A percentile compares a stretch with the other conserved stretches of the same genome.
Evolutionary conservation across 2,797 vertebrate genomes (phyloP).

Genomic region (Tangara arthus): DNA sequence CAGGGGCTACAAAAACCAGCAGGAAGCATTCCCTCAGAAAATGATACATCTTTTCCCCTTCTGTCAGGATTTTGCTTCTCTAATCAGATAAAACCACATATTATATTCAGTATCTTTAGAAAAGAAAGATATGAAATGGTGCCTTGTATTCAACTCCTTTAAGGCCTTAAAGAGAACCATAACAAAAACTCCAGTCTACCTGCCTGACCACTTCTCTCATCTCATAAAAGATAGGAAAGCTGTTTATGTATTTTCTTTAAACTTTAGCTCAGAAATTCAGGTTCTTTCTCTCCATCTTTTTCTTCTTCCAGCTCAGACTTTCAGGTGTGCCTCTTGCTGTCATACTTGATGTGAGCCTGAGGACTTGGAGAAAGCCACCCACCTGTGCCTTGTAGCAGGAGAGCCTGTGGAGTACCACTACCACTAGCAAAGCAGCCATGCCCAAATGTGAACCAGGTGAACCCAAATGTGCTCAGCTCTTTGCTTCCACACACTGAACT

Average conservation of each 20-base stretch:
- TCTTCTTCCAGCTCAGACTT: neutral
- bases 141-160: conserved; percentile 3
- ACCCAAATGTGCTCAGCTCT: neutral
- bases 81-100: conserved; percentile 1
- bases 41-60: neutral
- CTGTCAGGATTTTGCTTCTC: conserved; percentile 16
- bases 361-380: neutral
- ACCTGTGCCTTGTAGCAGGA: neutral
- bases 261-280: neutral
- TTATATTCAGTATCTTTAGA: neutral
- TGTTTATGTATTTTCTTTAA: neutral
- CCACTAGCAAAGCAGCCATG: neutral
- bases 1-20: neutral
- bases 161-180: neutral
- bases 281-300: neutral
- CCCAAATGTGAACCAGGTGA: neutral
- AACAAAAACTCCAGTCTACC: neutral
- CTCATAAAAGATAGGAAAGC: neutral
- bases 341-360: neutral
- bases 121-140: neutral
- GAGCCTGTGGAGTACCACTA: neutral
- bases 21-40: conserved; percentile 3
- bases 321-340: neutral
- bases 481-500: neutral
- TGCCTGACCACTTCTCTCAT: neutral